Percentiles rank a stretch among this genome's conserved stretches.
Conservation (phyloP, 37 sponge, comb jelly and placozoan genomes). For the Oscarella lobularis region DNA sequence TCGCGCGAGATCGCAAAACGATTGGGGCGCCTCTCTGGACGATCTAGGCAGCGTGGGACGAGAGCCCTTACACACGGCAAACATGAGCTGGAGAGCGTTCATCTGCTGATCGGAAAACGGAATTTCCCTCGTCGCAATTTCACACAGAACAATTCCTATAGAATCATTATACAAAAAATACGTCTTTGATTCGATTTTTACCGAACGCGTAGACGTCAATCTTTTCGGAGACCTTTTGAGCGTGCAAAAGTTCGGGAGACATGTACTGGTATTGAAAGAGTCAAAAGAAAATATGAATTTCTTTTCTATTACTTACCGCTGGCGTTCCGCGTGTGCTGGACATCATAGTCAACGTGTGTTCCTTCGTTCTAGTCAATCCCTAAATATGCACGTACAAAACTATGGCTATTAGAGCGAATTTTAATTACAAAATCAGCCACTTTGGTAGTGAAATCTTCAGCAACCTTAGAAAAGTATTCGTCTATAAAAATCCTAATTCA, state of each 20-base stretch:
- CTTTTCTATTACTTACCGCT: background rate
- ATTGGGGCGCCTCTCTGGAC: background rate
- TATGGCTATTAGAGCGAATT: background rate
- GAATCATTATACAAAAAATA: too few species aligned
- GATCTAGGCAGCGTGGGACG: background rate
- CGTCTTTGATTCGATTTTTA: too few species aligned
- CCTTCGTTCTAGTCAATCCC: background rate
- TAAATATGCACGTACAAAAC: background rate
- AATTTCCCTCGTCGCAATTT: background rate
- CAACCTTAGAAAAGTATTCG: background rate
- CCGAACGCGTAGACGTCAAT: slow-evolving; percentile 1
- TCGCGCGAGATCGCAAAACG: background rate
- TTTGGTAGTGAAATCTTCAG: background rate
- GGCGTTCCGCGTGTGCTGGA: background rate
- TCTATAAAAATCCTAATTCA: too few species aligned
- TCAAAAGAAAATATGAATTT: background rate
- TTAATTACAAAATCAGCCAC: background rate
- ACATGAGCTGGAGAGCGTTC: slow-evolving; percentile 1
- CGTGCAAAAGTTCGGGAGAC: background rate
- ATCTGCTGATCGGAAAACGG: background rate
- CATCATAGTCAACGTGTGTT: background rate
- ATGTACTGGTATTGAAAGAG: background rate
- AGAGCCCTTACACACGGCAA: background rate
- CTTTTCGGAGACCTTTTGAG: background rate
- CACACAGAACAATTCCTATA: background rate